These are phyloP conservation scores for Zaprionus gabonicus DNA, from an alignment of 1,140 invertebrate genomes.

Conservation along the genomic window DNA sequence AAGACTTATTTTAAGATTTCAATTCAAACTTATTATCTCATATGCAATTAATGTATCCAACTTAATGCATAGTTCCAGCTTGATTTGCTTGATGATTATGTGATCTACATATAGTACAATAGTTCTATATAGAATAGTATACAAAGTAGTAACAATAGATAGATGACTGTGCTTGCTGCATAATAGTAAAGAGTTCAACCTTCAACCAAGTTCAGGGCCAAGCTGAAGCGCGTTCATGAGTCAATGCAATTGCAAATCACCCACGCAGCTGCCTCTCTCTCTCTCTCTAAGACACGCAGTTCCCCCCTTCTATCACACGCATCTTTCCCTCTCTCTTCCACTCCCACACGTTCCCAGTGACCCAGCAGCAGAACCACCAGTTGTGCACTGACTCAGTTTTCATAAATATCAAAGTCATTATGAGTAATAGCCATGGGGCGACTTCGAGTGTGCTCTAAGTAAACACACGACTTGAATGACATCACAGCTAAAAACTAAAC, in stretches of 20 bases:
- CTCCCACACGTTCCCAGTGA: not conserved
- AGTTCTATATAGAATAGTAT: no score
- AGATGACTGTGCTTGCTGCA: not conserved
- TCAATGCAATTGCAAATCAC: not conserved
- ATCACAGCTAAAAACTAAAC: slow-evolving; percentile 30
- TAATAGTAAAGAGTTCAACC: not conserved
- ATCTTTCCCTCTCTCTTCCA: not conserved
- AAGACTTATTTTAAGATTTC: no score
- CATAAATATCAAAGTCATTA: slow-evolving; percentile 19
- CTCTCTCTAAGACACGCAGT: no score
- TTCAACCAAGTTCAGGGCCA: slow-evolving; percentile 1
- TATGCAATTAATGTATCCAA: no score
- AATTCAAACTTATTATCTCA: no score
- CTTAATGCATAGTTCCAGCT: no score
- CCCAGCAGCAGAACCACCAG: not conserved
- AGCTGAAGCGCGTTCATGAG: not conserved
- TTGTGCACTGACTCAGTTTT: slow-evolving; percentile 22
- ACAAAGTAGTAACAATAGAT: not conserved
- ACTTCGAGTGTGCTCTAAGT: not conserved
- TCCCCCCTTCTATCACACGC: no score
- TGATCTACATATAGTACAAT: no score
- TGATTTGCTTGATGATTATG: no score
- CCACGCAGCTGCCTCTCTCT: not conserved
- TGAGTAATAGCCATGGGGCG: slow-evolving; percentile 25
- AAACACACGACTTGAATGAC: slow-evolving; percentile 13